Evolutionary conservation across 2,888 invertebrate species (phyloP), one percentile per base, ranked within the genome.

Genomic region (Aphidius colemani): DNA sequence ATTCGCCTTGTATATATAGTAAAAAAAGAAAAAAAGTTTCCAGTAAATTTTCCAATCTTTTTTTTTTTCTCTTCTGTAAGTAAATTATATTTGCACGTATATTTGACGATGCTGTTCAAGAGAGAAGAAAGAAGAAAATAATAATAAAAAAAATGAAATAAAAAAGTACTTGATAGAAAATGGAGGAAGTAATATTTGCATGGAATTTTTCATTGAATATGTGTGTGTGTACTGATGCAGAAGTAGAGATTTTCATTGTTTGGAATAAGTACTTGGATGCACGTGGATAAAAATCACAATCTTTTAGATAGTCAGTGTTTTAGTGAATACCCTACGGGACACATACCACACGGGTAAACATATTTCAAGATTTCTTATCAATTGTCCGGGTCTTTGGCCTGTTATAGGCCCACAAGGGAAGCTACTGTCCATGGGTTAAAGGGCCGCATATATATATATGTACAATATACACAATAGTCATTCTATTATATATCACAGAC

Each of bases 311-410:
- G 30, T 30, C 30, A 30, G 30, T 30, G 30, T 30, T 30, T 30
- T 30, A 30, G 30, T 30, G 30, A 30, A 30, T 30, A 30, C 30
- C 30, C 30, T 30, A 30, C 30, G 30, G 30, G 30, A 30, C 30
- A 30, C 30, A 30, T 30, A 30, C 46, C n/a, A n/a, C 46, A 6
- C 46, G 46, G 10, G 46, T n/a, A 10, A 46, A 64, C 70, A 72
- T 75, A 74, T 75, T 74, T 74, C 73, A 73, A 72, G 74, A 72
- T 75, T 71, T 69, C 70, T 73, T 75, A 74, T 73, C 74, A 30
- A 30, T 30, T 30, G 13, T 41, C 44, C 9, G 9, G 6, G 55
- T 9, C 55, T 11, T 11, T 13, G 18, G n/a, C 13, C 11, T 55
- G 10, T 7, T 55, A 11, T 44, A 55, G 11, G 13, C 13, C 44